Percentiles rank a stretch among this genome's conserved stretches.
These are phyloP conservation scores for Oriolus oriolus DNA, from an alignment of 2,113 vertebrate genomes.

Conservation along the genomic window DNA sequence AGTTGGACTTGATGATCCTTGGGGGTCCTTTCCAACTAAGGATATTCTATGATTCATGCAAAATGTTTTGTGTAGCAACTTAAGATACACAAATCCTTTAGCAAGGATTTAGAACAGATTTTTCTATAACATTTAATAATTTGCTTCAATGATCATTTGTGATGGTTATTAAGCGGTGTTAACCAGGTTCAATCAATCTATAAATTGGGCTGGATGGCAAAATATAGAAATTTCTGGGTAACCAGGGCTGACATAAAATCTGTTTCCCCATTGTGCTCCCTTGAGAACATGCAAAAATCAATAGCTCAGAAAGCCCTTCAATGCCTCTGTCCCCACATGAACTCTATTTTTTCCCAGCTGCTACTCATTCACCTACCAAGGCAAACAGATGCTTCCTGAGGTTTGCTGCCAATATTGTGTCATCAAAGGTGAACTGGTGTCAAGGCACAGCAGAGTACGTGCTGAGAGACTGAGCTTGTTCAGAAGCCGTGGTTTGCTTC, in stretches of 20 bases:
- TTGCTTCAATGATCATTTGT: not conserved
- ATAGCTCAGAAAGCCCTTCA: conserved; percentile 30
- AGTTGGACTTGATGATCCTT: not conserved
- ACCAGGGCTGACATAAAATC: not conserved
- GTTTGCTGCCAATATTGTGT: not conserved
- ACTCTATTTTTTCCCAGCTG: conserved; percentile 20
- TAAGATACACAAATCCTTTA: not conserved
- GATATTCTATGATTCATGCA: not conserved
- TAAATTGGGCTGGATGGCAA: not conserved
- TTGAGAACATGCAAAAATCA: conserved; percentile 7
- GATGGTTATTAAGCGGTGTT: not conserved
- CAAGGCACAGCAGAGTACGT: not conserved
- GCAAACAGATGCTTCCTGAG: conserved; percentile 28
- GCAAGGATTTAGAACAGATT: not conserved
- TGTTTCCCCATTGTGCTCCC: not conserved
- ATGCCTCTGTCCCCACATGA: not conserved
- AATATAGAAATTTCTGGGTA: not conserved
- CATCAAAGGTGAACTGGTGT: not conserved
- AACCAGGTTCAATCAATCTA: not conserved
- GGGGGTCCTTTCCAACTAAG: not conserved
- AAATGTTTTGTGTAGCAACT: not conserved
- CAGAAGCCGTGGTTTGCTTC: not conserved
- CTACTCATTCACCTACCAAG: conserved; percentile 26
- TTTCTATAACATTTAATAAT: not conserved
- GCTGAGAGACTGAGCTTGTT: not conserved